Evolutionary conservation across 2,888 invertebrate species (phyloP).

Genomic region (Drosophila birchii): DNA sequence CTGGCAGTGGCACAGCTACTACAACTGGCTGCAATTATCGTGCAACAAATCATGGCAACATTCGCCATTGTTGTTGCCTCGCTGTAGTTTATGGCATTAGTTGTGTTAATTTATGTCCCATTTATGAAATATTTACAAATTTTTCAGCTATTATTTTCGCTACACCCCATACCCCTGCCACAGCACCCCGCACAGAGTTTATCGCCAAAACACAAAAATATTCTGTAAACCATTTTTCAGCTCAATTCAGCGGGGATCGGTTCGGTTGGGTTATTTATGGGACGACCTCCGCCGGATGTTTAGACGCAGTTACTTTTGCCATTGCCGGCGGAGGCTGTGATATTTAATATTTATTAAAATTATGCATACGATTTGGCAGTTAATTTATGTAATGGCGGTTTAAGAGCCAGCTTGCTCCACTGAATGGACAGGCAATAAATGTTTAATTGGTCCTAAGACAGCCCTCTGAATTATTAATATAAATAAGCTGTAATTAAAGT

Average conservation of each 20-base stretch:
- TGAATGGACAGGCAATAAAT: conserved; percentile 11
- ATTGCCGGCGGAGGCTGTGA: conserved; percentile 15
- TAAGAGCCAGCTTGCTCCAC: conserved; percentile 9
- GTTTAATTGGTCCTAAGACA: conserved; percentile 24
- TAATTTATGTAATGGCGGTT: conserved; percentile 53
- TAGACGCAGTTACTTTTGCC: conserved; percentile 57
- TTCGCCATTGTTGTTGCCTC: conserved; percentile 41
- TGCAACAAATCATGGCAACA: conserved; percentile 73
- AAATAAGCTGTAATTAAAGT: neutral
- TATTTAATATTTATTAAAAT: conserved; percentile 59
- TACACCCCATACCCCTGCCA: conserved; percentile 28
- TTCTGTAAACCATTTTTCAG: conserved; percentile 55
- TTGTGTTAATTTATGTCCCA: conserved; percentile 80
- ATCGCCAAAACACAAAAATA: conserved; percentile 53
- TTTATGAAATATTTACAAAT: conserved; percentile 80
- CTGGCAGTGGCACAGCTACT: conserved; percentile 46
- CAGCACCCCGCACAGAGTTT: conserved; percentile 36
- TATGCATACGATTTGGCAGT: conserved; percentile 63
- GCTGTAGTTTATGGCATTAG: conserved; percentile 67
- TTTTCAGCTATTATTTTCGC: conserved; percentile 69
- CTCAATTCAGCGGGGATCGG: conserved; percentile 59
- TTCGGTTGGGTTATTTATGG: conserved; percentile 70
- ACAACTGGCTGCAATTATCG: conserved; percentile 67
- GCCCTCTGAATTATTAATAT: conserved; percentile 18
- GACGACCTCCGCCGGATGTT: conserved; percentile 77